These are phyloP conservation scores for Pyrgus malvae DNA, from an alignment of 2,888 invertebrate genomes.

Conservation along the genomic window DNA sequence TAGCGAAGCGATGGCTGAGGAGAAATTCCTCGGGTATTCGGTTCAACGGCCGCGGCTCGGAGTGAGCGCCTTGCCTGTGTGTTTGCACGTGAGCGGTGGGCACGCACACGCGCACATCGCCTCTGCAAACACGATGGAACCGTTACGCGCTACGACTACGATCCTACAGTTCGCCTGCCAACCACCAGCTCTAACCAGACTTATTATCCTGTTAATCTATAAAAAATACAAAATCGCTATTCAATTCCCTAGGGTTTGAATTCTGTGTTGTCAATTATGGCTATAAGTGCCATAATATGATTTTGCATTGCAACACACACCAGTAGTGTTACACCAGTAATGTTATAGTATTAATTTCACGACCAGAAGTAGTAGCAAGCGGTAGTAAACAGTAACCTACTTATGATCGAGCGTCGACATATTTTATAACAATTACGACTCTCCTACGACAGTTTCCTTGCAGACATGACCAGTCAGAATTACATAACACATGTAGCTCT, in stretches of 20 bases:
- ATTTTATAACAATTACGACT: too few relatives aligned
- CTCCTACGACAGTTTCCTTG: too few relatives aligned
- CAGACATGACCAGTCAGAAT: too few relatives aligned
- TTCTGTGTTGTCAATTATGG: too few relatives aligned
- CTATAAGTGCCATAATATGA: too few relatives aligned
- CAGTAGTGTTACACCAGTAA: slow-evolving; percentile 4
- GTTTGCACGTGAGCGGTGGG: slow-evolving; percentile 55
- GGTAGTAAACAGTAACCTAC: slow-evolving; percentile 46
- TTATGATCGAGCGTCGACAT: slow-evolving; percentile 43
- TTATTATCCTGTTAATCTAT: slow-evolving; percentile 13
- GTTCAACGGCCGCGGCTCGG: slow-evolving; percentile 76
- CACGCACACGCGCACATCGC: slow-evolving; percentile 66
- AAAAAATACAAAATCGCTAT: too few relatives aligned
- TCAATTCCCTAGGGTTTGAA: too few relatives aligned
- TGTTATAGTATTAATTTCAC: slow-evolving; percentile 25
- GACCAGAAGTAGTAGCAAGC: slow-evolving; percentile 29
- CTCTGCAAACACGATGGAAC: slow-evolving; percentile 75
- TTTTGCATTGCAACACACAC: too few relatives aligned
- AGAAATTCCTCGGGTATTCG: slow-evolving; percentile 80
- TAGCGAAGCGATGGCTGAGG: slow-evolving; percentile 62
- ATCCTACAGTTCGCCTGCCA: slow-evolving; percentile 56
- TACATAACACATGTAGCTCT: too few relatives aligned
- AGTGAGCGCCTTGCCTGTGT: slow-evolving; percentile 61
- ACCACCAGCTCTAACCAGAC: slow-evolving; percentile 43
- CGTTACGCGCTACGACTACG: slow-evolving; percentile 65